Conservation (phyloP, 1,140 invertebrate species). For the Drosophila fuyamai region DNA sequence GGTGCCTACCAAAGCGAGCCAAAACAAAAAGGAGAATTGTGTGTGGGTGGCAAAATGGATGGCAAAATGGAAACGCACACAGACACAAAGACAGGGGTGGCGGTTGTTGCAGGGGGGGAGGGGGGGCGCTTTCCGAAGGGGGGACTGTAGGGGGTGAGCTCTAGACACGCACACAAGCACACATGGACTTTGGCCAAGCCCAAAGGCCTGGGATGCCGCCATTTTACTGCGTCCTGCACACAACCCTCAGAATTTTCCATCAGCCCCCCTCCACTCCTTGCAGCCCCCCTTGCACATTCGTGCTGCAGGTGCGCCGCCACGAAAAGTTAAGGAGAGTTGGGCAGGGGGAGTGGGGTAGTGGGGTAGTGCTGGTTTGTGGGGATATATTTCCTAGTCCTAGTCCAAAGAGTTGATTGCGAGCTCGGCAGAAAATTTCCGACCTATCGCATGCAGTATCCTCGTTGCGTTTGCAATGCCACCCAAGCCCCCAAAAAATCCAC, state of each 20-base stretch:
- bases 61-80: constrained; percentile 39
- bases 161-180: constrained; percentile 49
- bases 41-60: constrained; percentile 6
- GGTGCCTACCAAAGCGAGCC: constrained; percentile 36
- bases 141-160: neutral
- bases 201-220: constrained; percentile 67
- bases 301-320: constrained; percentile 68
- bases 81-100: constrained; percentile 5
- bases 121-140: neutral
- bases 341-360: too few species aligned
- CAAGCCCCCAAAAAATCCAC: constrained; percentile 22
- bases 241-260: constrained; percentile 23
- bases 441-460: constrained; percentile 80
- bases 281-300: constrained; percentile 63
- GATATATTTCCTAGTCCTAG: constrained; percentile 26
- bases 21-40: constrained; percentile 25
- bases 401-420: constrained; percentile 70
- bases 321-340: neutral
- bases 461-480: constrained; percentile 63
- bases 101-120: neutral
- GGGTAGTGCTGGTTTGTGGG: neutral
- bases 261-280: constrained; percentile 25
- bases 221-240: constrained; percentile 73
- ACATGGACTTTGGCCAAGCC: constrained; percentile 48
- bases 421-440: constrained; percentile 71